Evolutionary conservation across 1,140 invertebrate species (phyloP), one percentile per base, ranked within the genome.

Genomic region (Palaemon carinicauda): DNA sequence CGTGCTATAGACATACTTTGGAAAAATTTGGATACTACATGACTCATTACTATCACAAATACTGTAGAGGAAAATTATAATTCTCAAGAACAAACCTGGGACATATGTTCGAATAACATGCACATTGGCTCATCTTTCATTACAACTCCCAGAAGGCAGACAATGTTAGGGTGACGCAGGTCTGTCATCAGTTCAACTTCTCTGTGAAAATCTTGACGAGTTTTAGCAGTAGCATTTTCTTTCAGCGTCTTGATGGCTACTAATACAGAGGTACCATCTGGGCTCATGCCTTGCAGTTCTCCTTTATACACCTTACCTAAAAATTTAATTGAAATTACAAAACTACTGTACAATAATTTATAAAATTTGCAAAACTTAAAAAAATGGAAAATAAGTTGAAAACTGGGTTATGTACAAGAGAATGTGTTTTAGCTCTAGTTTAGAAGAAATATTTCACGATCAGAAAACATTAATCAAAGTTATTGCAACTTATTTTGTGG

Each of bases 91-190:
- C 81, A n/a, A 33, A 82, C 91, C 90, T 93, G 94, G 1, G 95
- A 95, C 96, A 98, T 98, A 91, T 97, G 98, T 91, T 99, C 98
- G 92, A 98, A 99, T 2, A 99, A 92, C 97, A 99, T 98, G 91
- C 97, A 98, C 91, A 97, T 94, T 0, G 97, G 97, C 90, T 98
- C 96, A 80, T 97, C 96, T 89, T 96, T 95, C 73, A 97, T 93
- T 75, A 97, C 96, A 3, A 99, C 97, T 0, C 97, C 98, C 21
- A 99, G 93, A 73, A 99, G 94, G 92, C 97, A 98, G 65, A 99
- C 97, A 88, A 99, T 98, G 91, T 99, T 98, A 0, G 97, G 96
- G 93, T 99, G 98, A 80, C 96, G 94, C 60, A 99, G 92, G 91
- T 98, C 97, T 0, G 97, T 96, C 94, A 99, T 98, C 3, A 98